Evolutionary conservation across 2,113 vertebrate species (phyloP), one percentile per base, ranked within the genome.

Genomic region (Porphyrio hochstetteri): DNA sequence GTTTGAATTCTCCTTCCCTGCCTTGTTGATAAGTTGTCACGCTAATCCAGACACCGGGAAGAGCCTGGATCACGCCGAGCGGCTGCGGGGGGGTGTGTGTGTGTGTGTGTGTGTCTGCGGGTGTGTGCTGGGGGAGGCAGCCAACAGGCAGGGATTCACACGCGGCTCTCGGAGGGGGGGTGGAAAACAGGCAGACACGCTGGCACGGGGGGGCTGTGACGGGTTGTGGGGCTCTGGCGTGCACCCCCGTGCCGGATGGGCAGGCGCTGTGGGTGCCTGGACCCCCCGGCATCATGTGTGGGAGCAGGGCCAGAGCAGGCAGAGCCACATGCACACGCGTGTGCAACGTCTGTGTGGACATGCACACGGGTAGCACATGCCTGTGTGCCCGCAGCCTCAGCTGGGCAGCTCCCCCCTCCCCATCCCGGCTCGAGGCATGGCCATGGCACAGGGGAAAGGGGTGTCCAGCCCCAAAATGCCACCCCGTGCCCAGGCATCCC

Each of bases 1-100:
- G 96, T 98, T 97, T 95, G 97, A 97, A 97, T 98, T 98, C 98
- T 97, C 94, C 92, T 97, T 96, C 94, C 95, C 94, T 96, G 96
- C 96, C 97, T 97, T 70, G 98, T 97, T 97, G 98, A 98, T 97
- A 97, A 97, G 97, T 98, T 98, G 97, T 98, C 96, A 95, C 75
- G 87, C 95, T 98, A 97, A 97, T 97, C 97, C 97, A 98, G 97
- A 97, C 94, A 96, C 95, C 92, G 57, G 96, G 96, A 97, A 96
- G 94, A 97, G 97, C 96, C 96, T 97, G 97, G 97, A 97, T 97
- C 96, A 88, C 87, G 95, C 94, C 93, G 95, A 96, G 94, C 31
- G 88, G 90, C 77, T 95, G 82, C 12, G 60, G 38, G 90, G 70
- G 92, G 63, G 63, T 68, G 86, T 86, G 86, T 80, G 93, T 67